Evolutionary conservation across 2,797 vertebrate genomes (phyloP).

Genomic region (Novumbra hubbsi): DNA sequence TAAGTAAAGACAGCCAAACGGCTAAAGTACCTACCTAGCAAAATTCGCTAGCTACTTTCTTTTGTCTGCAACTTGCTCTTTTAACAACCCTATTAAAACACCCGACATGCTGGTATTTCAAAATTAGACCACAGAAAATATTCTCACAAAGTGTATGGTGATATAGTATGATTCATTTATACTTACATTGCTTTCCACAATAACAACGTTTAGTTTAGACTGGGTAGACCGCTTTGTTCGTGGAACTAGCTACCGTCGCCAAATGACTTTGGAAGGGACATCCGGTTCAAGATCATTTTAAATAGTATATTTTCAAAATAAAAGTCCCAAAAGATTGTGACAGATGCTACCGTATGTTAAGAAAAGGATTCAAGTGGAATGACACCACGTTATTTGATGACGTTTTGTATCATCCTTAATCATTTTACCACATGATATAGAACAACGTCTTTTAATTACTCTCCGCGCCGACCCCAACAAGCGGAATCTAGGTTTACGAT

Average conservation of each 20-base stretch:
- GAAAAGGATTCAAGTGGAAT: not conserved
- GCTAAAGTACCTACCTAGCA: not conserved
- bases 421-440: not conserved
- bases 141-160: not conserved
- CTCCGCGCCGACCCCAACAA: too few relatives aligned
- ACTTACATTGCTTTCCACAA: conserved; percentile 50
- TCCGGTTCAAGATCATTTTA: not conserved
- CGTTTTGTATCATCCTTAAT: not conserved
- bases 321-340: conserved; percentile 8
- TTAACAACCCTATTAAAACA: not conserved
- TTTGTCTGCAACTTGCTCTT: conserved; percentile 13
- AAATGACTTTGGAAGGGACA: not conserved
- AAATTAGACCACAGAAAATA: not conserved
- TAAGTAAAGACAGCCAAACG: conserved; percentile 6
- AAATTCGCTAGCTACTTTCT: conserved; percentile 28
- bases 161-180: not conserved
- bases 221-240: conserved; percentile 2
- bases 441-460: not conserved
- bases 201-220: not conserved
- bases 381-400: not conserved
- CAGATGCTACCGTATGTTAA: not conserved
- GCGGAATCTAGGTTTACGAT: too few relatives aligned
- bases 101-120: not conserved
- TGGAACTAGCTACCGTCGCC: not conserved
- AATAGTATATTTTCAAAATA: conserved; percentile 44